phyloP scores from a whole-genome alignment of 1,140 invertebrate species.

The Reticulitermes speratus region DNA sequence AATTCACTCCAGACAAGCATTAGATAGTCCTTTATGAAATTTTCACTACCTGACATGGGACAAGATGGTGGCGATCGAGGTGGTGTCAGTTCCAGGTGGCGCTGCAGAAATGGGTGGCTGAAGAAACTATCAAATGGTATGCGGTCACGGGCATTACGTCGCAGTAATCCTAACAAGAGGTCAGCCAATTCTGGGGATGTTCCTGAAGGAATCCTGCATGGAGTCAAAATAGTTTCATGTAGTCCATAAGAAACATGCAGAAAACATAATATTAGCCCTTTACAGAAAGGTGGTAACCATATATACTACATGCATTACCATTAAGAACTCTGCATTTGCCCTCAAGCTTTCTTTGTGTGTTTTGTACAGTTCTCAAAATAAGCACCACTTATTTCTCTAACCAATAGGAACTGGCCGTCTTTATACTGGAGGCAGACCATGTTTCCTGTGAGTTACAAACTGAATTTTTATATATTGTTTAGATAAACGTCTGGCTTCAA shows the following conservation, averaged over 20 bases:
- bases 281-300: not conserved
- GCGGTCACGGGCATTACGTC: conserved; percentile 90
- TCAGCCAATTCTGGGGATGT: conserved; percentile 88
- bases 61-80: conserved; percentile 35
- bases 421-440: no score
- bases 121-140: conserved; percentile 97
- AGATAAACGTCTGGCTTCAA: not conserved
- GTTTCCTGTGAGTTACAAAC: not conserved
- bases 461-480: not conserved
- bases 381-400: no score
- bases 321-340: no score
- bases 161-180: conserved; percentile 58
- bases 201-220: conserved; percentile 80
- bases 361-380: no score
- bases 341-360: no score
- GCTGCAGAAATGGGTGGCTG: conserved; percentile 83
- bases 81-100: not conserved
- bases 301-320: no score
- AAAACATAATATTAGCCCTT: not conserved
- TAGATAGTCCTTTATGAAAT: no score
- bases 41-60: conserved; percentile 40
- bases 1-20: no score
- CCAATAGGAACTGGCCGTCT: no score
- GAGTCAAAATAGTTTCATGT: not conserved
- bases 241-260: not conserved